Evolutionary conservation across 53 echinoderm and acorn worm species (phyloP), one percentile per base, ranked within the genome.

Genomic region (Henricia sp.): DNA sequence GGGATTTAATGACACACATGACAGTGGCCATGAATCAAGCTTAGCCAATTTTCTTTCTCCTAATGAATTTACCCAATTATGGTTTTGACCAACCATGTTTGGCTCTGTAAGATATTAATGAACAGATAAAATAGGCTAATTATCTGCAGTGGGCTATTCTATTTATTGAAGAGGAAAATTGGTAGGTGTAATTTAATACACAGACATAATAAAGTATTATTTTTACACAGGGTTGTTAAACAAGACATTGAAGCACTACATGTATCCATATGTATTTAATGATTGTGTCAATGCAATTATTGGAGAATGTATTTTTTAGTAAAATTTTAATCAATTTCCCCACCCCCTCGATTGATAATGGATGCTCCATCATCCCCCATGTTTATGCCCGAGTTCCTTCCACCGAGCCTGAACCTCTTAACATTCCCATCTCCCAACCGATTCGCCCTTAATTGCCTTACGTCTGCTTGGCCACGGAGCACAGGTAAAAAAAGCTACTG

Each of bases 31-130:
- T 24, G 50, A 48, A 48, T 64, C 24, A 12, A 37, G 36, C 65
- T n/a, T n/a, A n/a, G 34, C 38, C 50, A 50, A 27, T 50, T 44
- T 64, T 63, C 32, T 80, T 75, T 65, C 25, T 62, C n/a, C n/a
- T 63, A 64, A 80, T 64, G 50, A 80, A 64, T 80, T 80, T 80
- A 80, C 40, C 63, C 80, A 80, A 80, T 80, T 80, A 80, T 50
- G 14, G 65, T 44, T n/a, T 29, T 30, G 80, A 46, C 80, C 0
- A 36, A n/a, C 4, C 23, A 33, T 30, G 32, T 6, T 2, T 50
- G 5, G 63, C 40, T 30, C 25, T 41, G 80, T 64, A 58, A 80
- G 80, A 63, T 33, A 80, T 80, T 80, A 80, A 80, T 64, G 32
- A 58, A 50, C 21, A 30, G 80, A 64, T 80, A 62, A 46, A 80